These are phyloP conservation scores for Heterochromis multidens DNA, from an alignment of 2,113 vertebrate species.

Conservation along the genomic window DNA sequence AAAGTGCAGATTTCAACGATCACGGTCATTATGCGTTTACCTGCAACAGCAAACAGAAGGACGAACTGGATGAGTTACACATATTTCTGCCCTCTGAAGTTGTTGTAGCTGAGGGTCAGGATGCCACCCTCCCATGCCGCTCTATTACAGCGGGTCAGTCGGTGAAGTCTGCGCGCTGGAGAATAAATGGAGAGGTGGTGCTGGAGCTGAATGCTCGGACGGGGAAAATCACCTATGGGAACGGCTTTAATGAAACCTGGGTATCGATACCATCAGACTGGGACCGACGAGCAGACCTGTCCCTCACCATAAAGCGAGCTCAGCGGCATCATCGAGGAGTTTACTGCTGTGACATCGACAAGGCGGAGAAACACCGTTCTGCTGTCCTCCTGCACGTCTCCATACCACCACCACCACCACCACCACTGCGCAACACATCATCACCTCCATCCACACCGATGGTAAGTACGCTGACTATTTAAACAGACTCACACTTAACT, in stretches of 20 bases:
- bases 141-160: background rate
- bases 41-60: background rate
- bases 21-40: background rate
- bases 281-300: background rate
- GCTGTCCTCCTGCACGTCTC: background rate
- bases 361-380: background rate
- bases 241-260: accelerated
- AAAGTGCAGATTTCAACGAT: background rate
- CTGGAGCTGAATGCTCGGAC: background rate
- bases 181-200: background rate
- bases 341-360: background rate
- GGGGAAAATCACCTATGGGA: accelerated
- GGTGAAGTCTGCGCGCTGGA: background rate
- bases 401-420: background rate
- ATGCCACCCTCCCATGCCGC: accelerated
- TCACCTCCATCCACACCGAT: background rate
- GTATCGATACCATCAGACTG: background rate
- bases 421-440: accelerated
- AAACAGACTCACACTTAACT: background rate
- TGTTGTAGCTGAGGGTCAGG: background rate
- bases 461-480: background rate
- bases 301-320: background rate
- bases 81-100: background rate
- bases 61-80: accelerated
- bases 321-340: accelerated